Evolutionary conservation across 2,113 vertebrate genomes (phyloP), one percentile per base, ranked within the genome.

Genomic region (Amia ocellicauda): DNA sequence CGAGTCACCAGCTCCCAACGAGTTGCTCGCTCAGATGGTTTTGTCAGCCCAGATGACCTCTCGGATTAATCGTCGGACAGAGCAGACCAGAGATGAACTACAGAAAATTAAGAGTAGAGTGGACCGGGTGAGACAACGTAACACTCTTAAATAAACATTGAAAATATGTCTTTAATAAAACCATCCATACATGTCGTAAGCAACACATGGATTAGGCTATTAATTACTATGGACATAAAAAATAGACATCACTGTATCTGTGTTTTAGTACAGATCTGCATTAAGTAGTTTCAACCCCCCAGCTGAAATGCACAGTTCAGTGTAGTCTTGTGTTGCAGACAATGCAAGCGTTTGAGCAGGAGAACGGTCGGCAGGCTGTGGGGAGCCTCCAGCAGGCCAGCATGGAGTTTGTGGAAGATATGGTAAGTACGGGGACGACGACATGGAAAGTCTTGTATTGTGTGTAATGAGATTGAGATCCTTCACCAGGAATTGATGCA

Each of bases 321-420:
- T n/a, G n/a, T 57, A 16, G 31, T 26, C 17, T 29, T 64, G 50
- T 24, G 11, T 29, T 11, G 3, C 42, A 68, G 70, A 60, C 51
- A 17, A 58, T 72, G 20, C 49, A 64, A 28, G 51, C 27, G 2
- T 68, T 63, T 20, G 70, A 72, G n/a, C 16, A 36, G 22, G 47
- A 17, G 3, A 14, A 41, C 27, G 24, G 16, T 22, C 19, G n/a
- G 4, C 45, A 22, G 1, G 14, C 28, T 42, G 16, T 43, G 7
- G 42, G 28, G n/a, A 40, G n/a, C 9, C 29, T 2, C 1, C 56
- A 57, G 22, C 31, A 50, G 29, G 40, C 57, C 19, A 29, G 27
- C 59, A 36, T 68, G 29, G 62, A 68, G 58, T 47, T 72, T 22
- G 27, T 72, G 56, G 61, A 68, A 22, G 57, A 72, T 29, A 27